Evolutionary conservation across 2,888 invertebrate genomes (phyloP), one percentile per base, ranked within the genome.

Genomic region (Drosophila histrio): DNA sequence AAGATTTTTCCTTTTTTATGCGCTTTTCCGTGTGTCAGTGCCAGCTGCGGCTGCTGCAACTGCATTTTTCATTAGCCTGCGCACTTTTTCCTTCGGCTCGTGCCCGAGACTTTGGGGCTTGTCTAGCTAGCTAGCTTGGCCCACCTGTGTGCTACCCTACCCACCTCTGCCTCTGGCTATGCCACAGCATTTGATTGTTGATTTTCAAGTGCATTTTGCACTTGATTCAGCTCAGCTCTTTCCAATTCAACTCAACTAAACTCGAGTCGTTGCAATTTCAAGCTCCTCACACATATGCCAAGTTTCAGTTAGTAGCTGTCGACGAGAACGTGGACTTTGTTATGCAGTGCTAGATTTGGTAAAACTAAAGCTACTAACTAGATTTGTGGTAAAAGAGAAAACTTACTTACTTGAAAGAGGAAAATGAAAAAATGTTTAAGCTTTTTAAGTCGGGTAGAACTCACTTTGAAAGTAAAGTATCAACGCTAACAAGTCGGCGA

Each of bases 21-120:
- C 63, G 59, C 59, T 49, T 69, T 69, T 80, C 62, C 66, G 43
- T 75, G 72, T 65, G 62, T 59, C 62, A 50, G 71, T 57, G 44
- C 17, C 73, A 69, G 58, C 65, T 77, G 79, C 47, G 65, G 72
- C 67, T 59, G 44, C 49, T 32, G 28, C 49, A 47, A 47, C 70
- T 81, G 77, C 77, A 84, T 82, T 74, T 84, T 84, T 81, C 82
- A 84, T 84, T 82, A 79, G 84, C 70, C 79, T 66, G 71, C 60
- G 70, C 60, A 69, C 68, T 65, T 72, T 67, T 63, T 54, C n/a
- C 44, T 44, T n/a, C 19, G 13, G 38, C 26, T 53, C 22, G 52
- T 26, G 28, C 13, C 44, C 21, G 49, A 58, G 49, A 32, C 47
- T 28, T 41, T 28, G 22, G 28, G 61, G 36, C 61, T 67, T 65